Base-by-base conservation (phyloP, 2,888 invertebrate genomes). In the Oligia fasciuncula region DNA sequence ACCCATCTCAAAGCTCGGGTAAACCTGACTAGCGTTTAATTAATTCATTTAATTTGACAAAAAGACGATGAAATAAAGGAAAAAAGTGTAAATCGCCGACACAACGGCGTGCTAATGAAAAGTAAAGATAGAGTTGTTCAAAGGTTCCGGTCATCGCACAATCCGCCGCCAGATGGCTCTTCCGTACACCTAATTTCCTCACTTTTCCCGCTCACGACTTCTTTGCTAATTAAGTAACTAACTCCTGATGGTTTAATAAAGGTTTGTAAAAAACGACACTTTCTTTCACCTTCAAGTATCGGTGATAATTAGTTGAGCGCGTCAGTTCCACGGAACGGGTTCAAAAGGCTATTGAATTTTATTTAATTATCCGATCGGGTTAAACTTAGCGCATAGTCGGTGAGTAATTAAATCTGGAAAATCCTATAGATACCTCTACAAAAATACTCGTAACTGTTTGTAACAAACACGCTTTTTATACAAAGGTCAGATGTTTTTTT, bases 171-270 rank as follows among this genome's bases (percentile, higher is more conserved):
- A 83, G 85, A 86, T 86, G 88, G 83, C 89, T 88, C 90, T 83
- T 78, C 84, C 84, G 90, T 87, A 89, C 91, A 91, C 90, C 90
- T 91, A 91, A 93, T 93, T 93, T 92, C 91, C 91, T 90, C 90
- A 87, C 88, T 90, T 88, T 91, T 89, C 88, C 91, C 85, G 83
- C 82, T 89, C 81, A 87, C 86, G 83, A 90, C 87, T 90, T 91
- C 89, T 90, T 91, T 85, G 82, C 80, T 91, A 92, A 92, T 91
- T 92, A 91, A 91, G 85, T 87, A 88, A 89, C 87, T 85, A 87
- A 79, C 87, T 85, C 85, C 82, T 88, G 85, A 90, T 90, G 83
- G 86, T 84, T 86, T 89, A 90, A 89, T 88, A 81, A 84, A 84
- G 71, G 70, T 83, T 84, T 87, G 81, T 79, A 70, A 76, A 88